Evolutionary conservation across 2,888 invertebrate genomes (phyloP).

Genomic region (Caprella mutica): DNA sequence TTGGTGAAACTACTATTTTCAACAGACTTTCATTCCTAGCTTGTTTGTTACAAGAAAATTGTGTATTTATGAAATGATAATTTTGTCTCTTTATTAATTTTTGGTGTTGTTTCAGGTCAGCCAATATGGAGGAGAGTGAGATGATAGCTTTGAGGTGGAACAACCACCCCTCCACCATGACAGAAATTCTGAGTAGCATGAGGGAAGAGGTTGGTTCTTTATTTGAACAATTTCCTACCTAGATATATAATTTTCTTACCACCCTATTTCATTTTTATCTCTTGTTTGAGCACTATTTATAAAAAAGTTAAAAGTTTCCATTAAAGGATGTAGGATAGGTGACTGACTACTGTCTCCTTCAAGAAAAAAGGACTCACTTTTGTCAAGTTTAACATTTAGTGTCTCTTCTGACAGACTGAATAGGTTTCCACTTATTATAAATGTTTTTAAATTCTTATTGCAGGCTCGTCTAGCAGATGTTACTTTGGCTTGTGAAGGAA

Average conservation of each 20-base stretch:
- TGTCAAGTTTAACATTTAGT: no score
- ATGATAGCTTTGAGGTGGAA: constrained; percentile 33
- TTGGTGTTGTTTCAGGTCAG: neutral
- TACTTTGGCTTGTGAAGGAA: constrained; percentile 33
- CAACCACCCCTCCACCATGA: constrained; percentile 28
- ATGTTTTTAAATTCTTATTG: neutral
- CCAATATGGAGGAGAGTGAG: constrained; percentile 24
- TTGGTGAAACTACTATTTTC: no score
- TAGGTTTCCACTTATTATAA: no score
- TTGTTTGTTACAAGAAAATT: no score
- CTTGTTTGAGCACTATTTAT: neutral
- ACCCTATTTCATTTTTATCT: constrained; percentile 2
- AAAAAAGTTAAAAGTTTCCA: no score
- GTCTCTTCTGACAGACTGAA: no score
- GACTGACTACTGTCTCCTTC: no score
- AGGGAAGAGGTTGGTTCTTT: constrained; percentile 25
- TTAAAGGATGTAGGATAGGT: no score
- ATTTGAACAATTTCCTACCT: neutral
- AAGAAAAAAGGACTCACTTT: no score
- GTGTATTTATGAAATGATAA: no score
- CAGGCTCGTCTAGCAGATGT: constrained; percentile 33
- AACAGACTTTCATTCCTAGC: no score
- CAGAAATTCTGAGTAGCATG: constrained; percentile 24
- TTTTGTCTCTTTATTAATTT: no score
- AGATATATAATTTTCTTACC: constrained; percentile 1